Percentiles rank a stretch among this genome's conserved stretches.
Conservation (phyloP, 1,140 invertebrate genomes). For the Phymorhynchus buccinoides region DNA sequence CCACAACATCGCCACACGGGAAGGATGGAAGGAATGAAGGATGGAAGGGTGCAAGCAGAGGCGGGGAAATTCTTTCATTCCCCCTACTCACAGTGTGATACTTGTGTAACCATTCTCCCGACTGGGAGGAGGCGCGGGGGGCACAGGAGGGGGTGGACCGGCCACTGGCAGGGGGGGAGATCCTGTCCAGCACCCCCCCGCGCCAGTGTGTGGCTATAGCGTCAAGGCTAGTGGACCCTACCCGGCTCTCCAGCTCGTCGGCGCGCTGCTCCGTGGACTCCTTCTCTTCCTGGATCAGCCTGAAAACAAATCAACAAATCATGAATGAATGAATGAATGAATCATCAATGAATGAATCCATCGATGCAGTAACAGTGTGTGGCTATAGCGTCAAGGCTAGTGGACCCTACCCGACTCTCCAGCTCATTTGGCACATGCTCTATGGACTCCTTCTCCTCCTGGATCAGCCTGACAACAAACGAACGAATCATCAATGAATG, state of each 20-base stretch:
- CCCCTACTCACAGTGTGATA: conserved; percentile 83
- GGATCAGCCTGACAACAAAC: too few relatives aligned
- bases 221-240: conserved; percentile 82
- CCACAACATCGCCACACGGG: conserved; percentile 34
- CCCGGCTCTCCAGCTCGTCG: conserved; percentile 96
- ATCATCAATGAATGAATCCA: too few relatives aligned
- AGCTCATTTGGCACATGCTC: too few relatives aligned
- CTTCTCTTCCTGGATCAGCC: conserved; percentile 98
- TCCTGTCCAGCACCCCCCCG: conserved; percentile 62
- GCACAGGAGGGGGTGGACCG: conserved; percentile 81
- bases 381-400: too few relatives aligned
- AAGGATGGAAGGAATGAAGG: conserved; percentile 18
- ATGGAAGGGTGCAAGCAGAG: conserved; percentile 2
- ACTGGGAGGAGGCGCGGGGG: conserved; percentile 56
- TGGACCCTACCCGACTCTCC: too few relatives aligned
- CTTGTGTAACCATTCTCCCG: conserved; percentile 84
- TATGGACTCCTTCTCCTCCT: too few relatives aligned
- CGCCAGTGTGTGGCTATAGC: conserved; percentile 67
- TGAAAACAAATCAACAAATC: conserved; percentile 42
- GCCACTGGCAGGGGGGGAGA: conserved; percentile 84
- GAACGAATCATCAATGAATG: too few relatives aligned
- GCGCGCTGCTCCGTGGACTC: conserved; percentile 94
- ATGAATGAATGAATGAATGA: too few relatives aligned
- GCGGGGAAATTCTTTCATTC: conserved; percentile 10
- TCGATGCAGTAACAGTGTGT: too few relatives aligned